Evolutionary conservation across 2,888 invertebrate species (phyloP).

Genomic region (Pteria penguin): DNA sequence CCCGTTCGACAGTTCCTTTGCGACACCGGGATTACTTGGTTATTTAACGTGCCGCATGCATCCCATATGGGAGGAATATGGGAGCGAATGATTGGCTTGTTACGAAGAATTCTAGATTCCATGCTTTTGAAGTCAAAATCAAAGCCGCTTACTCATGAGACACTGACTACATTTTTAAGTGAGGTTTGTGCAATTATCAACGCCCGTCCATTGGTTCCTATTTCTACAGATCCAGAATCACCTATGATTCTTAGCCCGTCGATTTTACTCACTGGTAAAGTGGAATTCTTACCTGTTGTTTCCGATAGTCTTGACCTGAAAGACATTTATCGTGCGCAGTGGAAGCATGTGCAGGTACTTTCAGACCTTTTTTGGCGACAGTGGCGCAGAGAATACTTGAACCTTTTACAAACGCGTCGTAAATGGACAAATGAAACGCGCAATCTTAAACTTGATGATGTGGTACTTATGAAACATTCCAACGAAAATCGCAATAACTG

Average conservation of each 20-base stretch:
- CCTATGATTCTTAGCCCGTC: constrained; percentile 32
- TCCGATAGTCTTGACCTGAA: background rate
- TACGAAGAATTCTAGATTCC: constrained; percentile 32
- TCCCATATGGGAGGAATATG: constrained; percentile 38
- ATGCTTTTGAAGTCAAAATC: background rate
- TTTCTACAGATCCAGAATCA: constrained; percentile 29
- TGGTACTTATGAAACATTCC: constrained; percentile 22
- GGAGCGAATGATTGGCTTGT: constrained; percentile 36
- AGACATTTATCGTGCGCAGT: constrained; percentile 18
- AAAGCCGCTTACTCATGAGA: background rate
- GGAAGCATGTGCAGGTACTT: constrained; percentile 28
- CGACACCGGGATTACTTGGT: constrained; percentile 22
- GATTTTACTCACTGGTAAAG: constrained; percentile 26
- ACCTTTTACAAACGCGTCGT: constrained; percentile 8
- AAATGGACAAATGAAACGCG: constrained; percentile 8
- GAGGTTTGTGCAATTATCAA: constrained; percentile 28
- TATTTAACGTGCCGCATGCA: constrained; percentile 36
- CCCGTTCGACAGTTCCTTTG: constrained; percentile 11
- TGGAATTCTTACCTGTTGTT: background rate
- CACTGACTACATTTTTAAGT: constrained; percentile 43
- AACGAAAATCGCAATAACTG: constrained; percentile 12
- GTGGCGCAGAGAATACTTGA: constrained; percentile 28
- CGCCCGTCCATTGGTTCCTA: constrained; percentile 8
- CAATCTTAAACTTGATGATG: constrained; percentile 16
- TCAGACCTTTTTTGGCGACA: constrained; percentile 24